Conservation (phyloP, 2,113 vertebrate species). For the Oriolus oriolus region DNA sequence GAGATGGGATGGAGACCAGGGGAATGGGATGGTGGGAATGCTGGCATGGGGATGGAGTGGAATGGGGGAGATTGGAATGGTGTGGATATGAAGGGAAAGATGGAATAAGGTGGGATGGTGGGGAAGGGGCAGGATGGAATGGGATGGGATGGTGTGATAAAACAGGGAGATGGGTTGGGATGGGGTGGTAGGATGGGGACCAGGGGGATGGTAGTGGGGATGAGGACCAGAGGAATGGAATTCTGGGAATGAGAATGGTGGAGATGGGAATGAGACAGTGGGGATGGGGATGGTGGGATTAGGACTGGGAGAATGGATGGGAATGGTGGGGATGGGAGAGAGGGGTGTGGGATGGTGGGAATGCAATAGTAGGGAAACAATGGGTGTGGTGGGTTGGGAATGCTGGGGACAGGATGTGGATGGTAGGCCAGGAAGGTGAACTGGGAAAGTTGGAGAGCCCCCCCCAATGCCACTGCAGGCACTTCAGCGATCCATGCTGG, state of each 20-base stretch:
- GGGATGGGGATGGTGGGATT: background rate
- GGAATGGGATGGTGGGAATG: background rate
- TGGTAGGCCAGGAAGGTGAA: background rate
- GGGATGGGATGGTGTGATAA: background rate
- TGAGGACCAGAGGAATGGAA: background rate
- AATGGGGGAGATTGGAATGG: background rate
- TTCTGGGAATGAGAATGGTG: background rate
- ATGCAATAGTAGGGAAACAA: rapidly evolving
- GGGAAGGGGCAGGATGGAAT: background rate
- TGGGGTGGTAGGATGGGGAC: background rate
- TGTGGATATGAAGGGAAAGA: background rate
- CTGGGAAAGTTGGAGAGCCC: background rate
- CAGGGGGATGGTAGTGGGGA: background rate
- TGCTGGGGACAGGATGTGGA: rapidly evolving
- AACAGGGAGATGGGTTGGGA: background rate
- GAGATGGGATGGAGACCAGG: background rate
- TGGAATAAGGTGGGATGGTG: background rate
- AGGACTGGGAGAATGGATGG: background rate
- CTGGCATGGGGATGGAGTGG: background rate
- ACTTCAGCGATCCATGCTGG: background rate
- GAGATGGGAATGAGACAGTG: background rate
- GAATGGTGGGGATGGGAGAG: background rate
- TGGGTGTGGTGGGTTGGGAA: background rate
- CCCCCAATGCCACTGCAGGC: rapidly evolving
- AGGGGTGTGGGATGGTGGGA: background rate